A percentile compares a stretch with the other conserved stretches of the same genome.
phyloP scores from a whole-genome alignment of 53 echinoderm and acorn worm species.

The Henricia sp. region DNA sequence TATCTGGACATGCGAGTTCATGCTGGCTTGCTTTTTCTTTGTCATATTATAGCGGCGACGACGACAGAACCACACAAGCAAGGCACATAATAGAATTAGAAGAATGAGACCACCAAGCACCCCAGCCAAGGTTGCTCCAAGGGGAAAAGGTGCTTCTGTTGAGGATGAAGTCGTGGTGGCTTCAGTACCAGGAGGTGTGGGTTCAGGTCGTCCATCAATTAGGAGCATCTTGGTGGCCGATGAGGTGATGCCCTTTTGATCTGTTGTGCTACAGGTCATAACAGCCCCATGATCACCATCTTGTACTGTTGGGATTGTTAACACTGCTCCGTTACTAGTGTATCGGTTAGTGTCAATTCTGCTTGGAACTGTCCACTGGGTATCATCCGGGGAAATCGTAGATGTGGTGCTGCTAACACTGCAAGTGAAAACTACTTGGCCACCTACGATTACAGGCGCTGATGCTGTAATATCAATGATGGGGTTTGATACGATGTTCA shows the following conservation, averaged over 20 bases:
- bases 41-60: neutral
- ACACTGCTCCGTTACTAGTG: neutral
- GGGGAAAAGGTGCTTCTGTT: neutral
- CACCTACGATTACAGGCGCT: neutral
- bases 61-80: conserved; percentile 49
- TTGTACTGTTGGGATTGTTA: conserved; percentile 16
- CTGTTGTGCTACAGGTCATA: conserved; percentile 35
- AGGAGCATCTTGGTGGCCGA: conserved; percentile 6
- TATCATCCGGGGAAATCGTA: neutral
- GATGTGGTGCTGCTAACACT: conserved; percentile 36
- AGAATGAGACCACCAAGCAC: conserved; percentile 22
- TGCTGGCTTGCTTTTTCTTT: conserved; percentile 22
- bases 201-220: conserved; percentile 33
- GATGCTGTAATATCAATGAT: neutral
- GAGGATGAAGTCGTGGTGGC: conserved; percentile 2
- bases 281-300: conserved; percentile 25
- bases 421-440: conserved; percentile 28
- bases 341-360: neutral
- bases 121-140: conserved; percentile 4
- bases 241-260: conserved; percentile 22
- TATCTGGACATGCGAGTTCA: conserved; percentile 1
- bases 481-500: conserved; percentile 47
- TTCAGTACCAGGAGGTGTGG: neutral
- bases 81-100: conserved; percentile 24
- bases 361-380: conserved; percentile 20